phyloP scores from a whole-genome alignment of 2,888 invertebrate genomes.

The Theodoxus fluviatilis region DNA sequence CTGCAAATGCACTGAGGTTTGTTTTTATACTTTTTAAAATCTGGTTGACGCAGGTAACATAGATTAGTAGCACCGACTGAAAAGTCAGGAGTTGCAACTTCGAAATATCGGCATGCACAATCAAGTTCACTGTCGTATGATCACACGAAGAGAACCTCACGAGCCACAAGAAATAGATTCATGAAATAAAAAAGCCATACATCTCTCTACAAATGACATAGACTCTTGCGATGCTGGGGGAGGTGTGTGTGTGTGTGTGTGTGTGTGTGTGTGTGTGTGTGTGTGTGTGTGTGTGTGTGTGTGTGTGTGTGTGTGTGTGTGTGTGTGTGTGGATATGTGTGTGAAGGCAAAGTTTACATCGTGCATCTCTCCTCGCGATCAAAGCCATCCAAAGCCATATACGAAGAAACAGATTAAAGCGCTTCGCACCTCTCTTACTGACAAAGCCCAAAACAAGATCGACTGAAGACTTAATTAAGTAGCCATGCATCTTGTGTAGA shows the following conservation, averaged over 20 bases:
- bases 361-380: not conserved
- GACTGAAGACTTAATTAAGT: not conserved
- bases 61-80: too few relatives aligned
- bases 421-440: not conserved
- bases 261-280: slow-evolving; percentile 7
- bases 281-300: slow-evolving; percentile 1
- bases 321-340: not conserved
- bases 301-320: slow-evolving; percentile 4
- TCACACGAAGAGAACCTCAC: not conserved
- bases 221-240: not conserved
- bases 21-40: not conserved
- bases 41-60: not conserved
- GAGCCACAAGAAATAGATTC: not conserved
- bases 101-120: not conserved
- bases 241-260: slow-evolving; percentile 1
- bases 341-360: not conserved
- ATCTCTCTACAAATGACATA: too few relatives aligned
- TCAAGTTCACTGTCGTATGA: not conserved
- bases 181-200: too few relatives aligned
- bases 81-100: not conserved
- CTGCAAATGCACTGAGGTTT: not conserved
- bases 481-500: not conserved
- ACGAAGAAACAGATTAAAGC: slow-evolving; percentile 2
- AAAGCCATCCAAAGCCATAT: not conserved
- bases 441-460: not conserved